Base-by-base conservation (phyloP, 2,888 invertebrate species). In the Cecidostiba fungosa region DNA sequence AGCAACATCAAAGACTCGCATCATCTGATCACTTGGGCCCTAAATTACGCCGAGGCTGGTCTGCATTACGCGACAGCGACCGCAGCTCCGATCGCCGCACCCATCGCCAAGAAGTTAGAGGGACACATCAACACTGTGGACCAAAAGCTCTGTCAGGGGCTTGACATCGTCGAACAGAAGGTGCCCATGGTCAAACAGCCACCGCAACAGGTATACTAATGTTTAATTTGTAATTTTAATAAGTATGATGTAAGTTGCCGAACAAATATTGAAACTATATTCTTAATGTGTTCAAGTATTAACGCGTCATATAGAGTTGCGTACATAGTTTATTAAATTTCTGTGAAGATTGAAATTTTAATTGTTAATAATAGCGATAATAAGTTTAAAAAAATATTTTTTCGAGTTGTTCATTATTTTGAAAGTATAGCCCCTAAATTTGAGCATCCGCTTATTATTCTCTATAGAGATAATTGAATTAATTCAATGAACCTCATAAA, bases 121-220 rank as follows among this genome's bases (percentile, higher is more conserved):
- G 94, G 93, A 0, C 94, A 94, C 29, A 95, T 95, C 84, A 94
- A 93, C 82, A 94, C 93, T 74, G 95, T 95, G 0, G 95, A 95
- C 89, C 94, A 93, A 78, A 94, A 94, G 85, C 91, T 95, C 29
- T 95, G 95, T 90, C 93, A 94, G 82, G 95, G 95, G 1, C 91
- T 95, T 78, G 94, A 95, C 86, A 94, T 94, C 26, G 94, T 95
- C 1, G 95, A 95, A 91, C 91, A 93, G 79, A 95, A 95, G 91
- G 92, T 95, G 1, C 95, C 95, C 0, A 94, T 94, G 3, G 94
- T 95, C 0, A 95, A 95, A 88, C 91, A 95, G 85, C 95, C 94
- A 62, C 95, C 95, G 10, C 91, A 93, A 88, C 94, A 95, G 93
- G 95, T 95, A 19, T 43, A n/a, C 39, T 1, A 12, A 23, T 36